A percentile compares a stretch with the other conserved stretches of the same genome.
Evolutionary conservation across 2,797 vertebrate genomes (phyloP).

Genomic region (Scyliorhinus canicula): DNA sequence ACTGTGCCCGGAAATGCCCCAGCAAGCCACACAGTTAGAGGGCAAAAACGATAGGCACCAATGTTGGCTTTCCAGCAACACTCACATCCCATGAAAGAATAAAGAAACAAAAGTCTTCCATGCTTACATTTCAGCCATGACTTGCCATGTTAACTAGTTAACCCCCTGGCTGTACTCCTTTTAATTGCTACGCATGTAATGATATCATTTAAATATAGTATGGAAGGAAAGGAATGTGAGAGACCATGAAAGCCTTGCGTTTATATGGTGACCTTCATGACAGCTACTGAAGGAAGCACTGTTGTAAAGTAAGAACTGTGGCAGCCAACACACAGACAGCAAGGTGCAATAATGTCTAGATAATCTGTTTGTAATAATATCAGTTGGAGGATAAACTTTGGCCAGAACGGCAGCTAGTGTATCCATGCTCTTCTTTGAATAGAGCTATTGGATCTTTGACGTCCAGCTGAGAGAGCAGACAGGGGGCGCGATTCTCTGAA

Average conservation of each 20-base stretch:
- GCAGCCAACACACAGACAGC: background rate
- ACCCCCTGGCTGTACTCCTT: background rate
- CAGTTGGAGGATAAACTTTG: background rate
- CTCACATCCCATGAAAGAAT: too few species aligned
- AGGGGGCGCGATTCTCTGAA: too few species aligned
- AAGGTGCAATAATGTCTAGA: background rate
- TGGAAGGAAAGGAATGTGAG: background rate
- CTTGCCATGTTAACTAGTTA: background rate
- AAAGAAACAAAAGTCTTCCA: background rate
- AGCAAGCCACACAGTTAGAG: too few species aligned
- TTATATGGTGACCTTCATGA: background rate
- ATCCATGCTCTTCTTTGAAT: background rate
- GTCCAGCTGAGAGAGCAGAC: background rate
- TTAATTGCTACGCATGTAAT: background rate
- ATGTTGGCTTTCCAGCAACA: too few species aligned
- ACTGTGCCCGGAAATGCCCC: too few species aligned
- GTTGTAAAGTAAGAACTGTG: background rate
- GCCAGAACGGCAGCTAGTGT: background rate
- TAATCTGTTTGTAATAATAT: background rate
- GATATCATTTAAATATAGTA: background rate
- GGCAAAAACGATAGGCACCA: too few species aligned
- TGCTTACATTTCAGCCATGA: background rate
- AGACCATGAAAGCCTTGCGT: background rate
- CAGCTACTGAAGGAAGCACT: background rate
- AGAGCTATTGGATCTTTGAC: background rate